phyloP scores from a whole-genome alignment of 2,797 vertebrate genomes.

The Lagodon rhomboides region DNA sequence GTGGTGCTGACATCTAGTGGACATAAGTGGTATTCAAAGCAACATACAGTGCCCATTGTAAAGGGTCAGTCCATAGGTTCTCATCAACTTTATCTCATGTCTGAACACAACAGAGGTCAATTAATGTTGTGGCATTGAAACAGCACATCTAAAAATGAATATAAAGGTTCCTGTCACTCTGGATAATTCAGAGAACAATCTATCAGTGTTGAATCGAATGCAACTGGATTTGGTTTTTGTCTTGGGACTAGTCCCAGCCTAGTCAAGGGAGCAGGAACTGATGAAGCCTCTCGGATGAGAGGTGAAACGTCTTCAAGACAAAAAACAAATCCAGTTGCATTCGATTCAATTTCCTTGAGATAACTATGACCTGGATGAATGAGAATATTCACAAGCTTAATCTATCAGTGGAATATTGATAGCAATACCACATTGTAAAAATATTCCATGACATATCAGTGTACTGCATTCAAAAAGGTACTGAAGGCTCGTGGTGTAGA shows the following conservation, averaged over 20 bases:
- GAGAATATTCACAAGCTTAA: too few species aligned
- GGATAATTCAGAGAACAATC: neutral
- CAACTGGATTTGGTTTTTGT: too few species aligned
- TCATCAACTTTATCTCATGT: neutral
- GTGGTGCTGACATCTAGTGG: slow-evolving; percentile 60
- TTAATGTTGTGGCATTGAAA: neutral
- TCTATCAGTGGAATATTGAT: neutral
- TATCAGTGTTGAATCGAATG: too few species aligned
- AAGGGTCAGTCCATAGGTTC: slow-evolving; percentile 5
- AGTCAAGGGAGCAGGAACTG: too few species aligned
- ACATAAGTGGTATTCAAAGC: neutral
- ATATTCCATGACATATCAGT: neutral
- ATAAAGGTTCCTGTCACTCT: too few species aligned
- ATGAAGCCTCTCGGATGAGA: too few species aligned
- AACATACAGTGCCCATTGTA: fast-evolving
- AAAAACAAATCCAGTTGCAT: too few species aligned
- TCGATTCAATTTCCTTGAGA: too few species aligned
- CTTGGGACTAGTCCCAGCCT: too few species aligned
- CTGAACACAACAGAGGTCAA: neutral
- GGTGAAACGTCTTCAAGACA: too few species aligned
- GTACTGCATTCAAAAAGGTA: neutral
- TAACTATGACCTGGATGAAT: too few species aligned
- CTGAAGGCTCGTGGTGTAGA: too few species aligned
- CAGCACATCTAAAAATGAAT: neutral
- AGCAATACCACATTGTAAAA: neutral